Percentiles rank a stretch among this genome's conserved stretches.
These are phyloP conservation scores for Periparus ater DNA, from an alignment of 2,797 vertebrate genomes.

Conservation along the genomic window DNA sequence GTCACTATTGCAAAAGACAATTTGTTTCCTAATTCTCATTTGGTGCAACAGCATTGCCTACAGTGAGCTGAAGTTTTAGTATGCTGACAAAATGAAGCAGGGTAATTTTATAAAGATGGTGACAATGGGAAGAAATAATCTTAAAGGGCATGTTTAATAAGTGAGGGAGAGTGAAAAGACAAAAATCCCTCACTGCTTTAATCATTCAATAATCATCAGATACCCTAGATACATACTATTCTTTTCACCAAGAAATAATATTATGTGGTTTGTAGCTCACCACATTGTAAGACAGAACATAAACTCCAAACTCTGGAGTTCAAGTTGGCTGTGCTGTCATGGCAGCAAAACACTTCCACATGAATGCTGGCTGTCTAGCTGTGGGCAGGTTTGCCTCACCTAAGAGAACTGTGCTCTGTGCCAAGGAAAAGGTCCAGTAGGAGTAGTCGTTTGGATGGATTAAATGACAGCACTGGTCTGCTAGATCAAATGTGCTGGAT, in stretches of 20 bases:
- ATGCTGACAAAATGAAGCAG: not conserved
- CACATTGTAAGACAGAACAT: not conserved
- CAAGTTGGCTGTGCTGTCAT: not conserved
- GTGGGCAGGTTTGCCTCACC: not conserved
- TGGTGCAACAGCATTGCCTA: not conserved
- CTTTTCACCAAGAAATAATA: not conserved
- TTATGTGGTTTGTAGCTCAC: not conserved
- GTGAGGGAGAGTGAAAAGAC: not conserved
- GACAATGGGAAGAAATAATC: not conserved
- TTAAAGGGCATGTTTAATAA: not conserved
- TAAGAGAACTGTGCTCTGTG: not conserved
- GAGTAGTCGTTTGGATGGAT: not conserved
- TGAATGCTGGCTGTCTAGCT: not conserved
- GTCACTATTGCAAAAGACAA: not conserved
- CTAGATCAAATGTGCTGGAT: not conserved
- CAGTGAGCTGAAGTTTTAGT: not conserved
- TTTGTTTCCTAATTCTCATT: not conserved
- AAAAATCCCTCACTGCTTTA: not conserved
- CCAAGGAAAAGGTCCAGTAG: not conserved
- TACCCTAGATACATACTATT: not conserved
- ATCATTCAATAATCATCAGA: not conserved
- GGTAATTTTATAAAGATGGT: not conserved
- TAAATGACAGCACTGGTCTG: constrained; percentile 18
- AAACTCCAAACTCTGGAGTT: constrained; percentile 27
- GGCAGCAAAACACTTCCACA: not conserved